phyloP scores from a whole-genome alignment of 2,113 vertebrate species.

The Lycaon pictus region DNA sequence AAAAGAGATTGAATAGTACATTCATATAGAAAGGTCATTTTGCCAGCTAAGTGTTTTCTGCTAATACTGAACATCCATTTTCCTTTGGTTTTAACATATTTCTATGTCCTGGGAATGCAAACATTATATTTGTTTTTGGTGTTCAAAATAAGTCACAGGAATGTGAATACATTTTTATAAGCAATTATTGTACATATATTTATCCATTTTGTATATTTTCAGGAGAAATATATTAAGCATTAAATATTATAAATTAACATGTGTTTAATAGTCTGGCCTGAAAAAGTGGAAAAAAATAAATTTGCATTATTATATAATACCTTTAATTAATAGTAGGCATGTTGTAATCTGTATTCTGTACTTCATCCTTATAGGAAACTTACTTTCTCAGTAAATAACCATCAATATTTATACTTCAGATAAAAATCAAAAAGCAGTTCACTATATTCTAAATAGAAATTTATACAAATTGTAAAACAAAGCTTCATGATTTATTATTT shows the following conservation, averaged over 20 bases:
- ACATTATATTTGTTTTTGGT: neutral
- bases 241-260: neutral
- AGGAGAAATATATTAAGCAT: neutral
- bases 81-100: neutral
- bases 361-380: neutral
- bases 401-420: neutral
- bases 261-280: neutral
- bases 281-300: neutral
- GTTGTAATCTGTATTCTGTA: neutral
- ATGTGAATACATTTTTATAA: neutral
- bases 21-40: conserved; percentile 70
- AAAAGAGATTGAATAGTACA: conserved; percentile 61
- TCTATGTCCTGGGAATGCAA: neutral
- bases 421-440: neutral
- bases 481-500: neutral
- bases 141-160: neutral
- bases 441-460: neutral
- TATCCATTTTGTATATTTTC: neutral
- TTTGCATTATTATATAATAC: neutral
- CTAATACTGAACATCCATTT: conserved; percentile 60
- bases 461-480: neutral
- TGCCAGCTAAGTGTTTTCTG: neutral
- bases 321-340: neutral
- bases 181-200: neutral
- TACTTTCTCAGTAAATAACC: neutral